Percentiles rank a stretch among this genome's conserved stretches.
These are phyloP conservation scores for Acanthosepion esculentum DNA, from an alignment of 2,888 invertebrate genomes.

Conservation along the genomic window DNA sequence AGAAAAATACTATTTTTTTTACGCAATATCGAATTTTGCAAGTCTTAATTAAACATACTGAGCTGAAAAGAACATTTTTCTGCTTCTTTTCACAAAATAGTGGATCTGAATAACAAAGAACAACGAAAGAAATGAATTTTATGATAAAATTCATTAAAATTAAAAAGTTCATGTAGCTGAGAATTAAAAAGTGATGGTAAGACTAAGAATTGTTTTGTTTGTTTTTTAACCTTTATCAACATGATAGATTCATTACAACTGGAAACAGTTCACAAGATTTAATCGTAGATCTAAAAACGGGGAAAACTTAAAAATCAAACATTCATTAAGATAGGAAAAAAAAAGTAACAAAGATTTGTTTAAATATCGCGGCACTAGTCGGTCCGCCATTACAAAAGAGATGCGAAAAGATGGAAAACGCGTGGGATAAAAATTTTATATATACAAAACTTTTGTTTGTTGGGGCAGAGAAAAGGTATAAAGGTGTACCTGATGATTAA, in stretches of 20 bases:
- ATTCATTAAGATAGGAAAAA: not conserved
- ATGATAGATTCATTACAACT: not conserved
- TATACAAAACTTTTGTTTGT: not conserved
- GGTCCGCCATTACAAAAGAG: not conserved
- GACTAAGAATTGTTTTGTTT: no score
- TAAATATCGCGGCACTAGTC: not conserved
- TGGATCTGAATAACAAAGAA: no score
- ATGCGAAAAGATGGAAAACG: not conserved
- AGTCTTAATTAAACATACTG: no score
- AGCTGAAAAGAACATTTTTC: no score
- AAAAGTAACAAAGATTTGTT: not conserved
- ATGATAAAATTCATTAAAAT: no score
- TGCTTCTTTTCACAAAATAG: no score
- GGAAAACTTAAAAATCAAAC: not conserved
- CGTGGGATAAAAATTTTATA: not conserved
- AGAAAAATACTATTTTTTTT: no score
- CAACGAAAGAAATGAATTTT: no score
- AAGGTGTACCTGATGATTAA: slow-evolving; percentile 34
- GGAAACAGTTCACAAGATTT: not conserved
- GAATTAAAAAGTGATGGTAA: no score
- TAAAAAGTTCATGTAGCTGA: no score
- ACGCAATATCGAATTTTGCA: no score
- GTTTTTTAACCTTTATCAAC: not conserved
- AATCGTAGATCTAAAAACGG: not conserved
- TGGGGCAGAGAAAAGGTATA: not conserved